Base-by-base conservation (phyloP, 2,888 invertebrate species). In the Sipunculus nudus region DNA sequence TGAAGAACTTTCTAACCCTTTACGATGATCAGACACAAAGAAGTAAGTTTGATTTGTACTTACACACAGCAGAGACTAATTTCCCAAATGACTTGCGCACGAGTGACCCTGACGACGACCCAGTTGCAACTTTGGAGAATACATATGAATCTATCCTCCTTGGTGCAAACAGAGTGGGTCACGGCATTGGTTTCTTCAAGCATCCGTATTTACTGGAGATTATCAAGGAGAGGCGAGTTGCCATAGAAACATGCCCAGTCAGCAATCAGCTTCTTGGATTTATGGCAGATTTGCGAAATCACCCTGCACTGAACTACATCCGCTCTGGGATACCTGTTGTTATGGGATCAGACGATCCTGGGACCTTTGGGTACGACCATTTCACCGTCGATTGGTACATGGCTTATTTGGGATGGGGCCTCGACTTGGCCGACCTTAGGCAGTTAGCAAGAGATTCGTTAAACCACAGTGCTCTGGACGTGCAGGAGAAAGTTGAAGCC, bases 351-450 rank as follows among this genome's bases (percentile, higher is more conserved):
- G 73, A 73, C 41, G 73, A 73, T 54, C 70, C 73, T 8, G 73
- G 73, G 8, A 70, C 61, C 31, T 72, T 73, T 53, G 73, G 73
- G n/a, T 68, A 64, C 49, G 68, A 73, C 48, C 61, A 71, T 47
- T 61, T 71, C 41, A 71, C 68, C 13, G 54, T 70, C 3, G 73
- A 73, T 46, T 73, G 65, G 68, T 73, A 73, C 57, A 54, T 61
- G 23, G 70, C 62, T 4, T 73, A 55, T 53, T 66, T 71, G 65
- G 66, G 60, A 8, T 73, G 73, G 73, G 70, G 73, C 28, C 39
- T 73, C 35, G 62, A 63, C 28, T 62, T 73, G 25, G 54, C 40
- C 25, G 72, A 73, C 40, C 56, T 73, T 49, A 73, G 70, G 54
- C 48, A 59, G 38, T 29, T 73, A 5, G 67, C 72, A 2, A 41